These are phyloP conservation scores for Nyctibius grandis DNA, from an alignment of 2,797 vertebrate genomes.

Conservation along the genomic window DNA sequence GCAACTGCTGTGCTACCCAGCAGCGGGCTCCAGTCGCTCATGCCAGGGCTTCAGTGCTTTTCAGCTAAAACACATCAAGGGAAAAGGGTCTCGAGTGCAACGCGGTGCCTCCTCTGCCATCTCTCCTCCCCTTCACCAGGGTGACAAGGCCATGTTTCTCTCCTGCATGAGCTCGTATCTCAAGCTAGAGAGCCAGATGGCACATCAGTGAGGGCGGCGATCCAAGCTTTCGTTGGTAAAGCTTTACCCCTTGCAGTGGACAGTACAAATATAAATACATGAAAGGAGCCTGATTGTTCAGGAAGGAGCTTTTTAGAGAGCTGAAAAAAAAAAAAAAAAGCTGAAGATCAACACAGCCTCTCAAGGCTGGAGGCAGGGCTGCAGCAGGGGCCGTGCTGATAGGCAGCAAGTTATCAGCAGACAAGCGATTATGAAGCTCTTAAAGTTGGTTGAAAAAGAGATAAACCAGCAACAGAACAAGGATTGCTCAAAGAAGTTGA, in stretches of 20 bases:
- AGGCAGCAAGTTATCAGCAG: conserved; percentile 13
- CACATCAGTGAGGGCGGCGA: conserved; percentile 22
- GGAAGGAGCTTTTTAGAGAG: conserved; percentile 26
- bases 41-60: not conserved
- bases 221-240: conserved; percentile 58
- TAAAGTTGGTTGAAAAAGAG: not conserved
- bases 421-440: not conserved
- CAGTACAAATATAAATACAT: conserved; percentile 49
- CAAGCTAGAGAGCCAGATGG: conserved; percentile 69
- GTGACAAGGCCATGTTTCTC: conserved; percentile 5
- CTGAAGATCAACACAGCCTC: not conserved
- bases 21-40: not conserved
- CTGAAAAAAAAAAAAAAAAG: not conserved
- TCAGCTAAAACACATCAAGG: not conserved
- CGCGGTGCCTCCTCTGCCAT: not conserved
- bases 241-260: conserved; percentile 46
- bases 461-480: not conserved
- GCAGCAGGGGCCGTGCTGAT: not conserved
- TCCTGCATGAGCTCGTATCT: conserved; percentile 35
- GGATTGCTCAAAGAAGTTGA: not conserved
- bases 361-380: not conserved
- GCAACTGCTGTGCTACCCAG: not conserved
- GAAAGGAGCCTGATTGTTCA: conserved; percentile 8
- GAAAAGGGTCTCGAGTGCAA: not conserved
- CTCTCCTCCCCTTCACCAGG: not conserved